phyloP scores from a whole-genome alignment of 2,888 invertebrate species.

The Ichneumon xanthorius region DNA sequence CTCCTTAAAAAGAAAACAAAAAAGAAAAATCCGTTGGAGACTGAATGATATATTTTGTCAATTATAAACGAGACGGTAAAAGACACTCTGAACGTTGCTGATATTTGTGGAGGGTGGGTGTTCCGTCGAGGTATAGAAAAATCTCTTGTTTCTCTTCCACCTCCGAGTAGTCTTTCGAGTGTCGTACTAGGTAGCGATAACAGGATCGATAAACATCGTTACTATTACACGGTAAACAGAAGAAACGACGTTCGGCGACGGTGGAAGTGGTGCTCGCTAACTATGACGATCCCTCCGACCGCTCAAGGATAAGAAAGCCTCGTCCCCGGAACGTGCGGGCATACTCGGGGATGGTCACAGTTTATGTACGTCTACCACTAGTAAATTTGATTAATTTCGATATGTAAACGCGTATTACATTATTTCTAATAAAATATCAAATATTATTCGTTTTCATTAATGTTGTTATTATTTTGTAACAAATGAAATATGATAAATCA shows the following conservation, averaged over 20 bases:
- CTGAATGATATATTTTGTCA: background rate
- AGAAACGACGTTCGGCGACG: conserved; percentile 47
- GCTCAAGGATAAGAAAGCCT: conserved; percentile 75
- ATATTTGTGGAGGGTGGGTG: background rate
- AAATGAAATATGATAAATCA: conserved; percentile 10
- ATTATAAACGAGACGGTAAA: background rate
- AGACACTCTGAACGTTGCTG: background rate
- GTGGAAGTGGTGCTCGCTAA: conserved; percentile 74
- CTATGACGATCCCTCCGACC: conserved; percentile 66
- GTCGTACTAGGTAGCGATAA: conserved; percentile 77
- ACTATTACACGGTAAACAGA: conserved; percentile 79
- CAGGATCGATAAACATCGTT: conserved; percentile 83
- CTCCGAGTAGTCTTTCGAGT: conserved; percentile 43
- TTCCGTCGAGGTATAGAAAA: conserved; percentile 1
- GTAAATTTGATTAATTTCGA: background rate
- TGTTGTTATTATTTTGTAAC: background rate
- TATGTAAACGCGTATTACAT: background rate
- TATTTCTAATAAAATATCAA: background rate
- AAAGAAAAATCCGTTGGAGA: background rate
- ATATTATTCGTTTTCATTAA: background rate
- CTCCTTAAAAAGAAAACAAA: background rate
- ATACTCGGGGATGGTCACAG: background rate
- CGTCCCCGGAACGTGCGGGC: conserved; percentile 7
- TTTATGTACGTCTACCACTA: conserved; percentile 11
- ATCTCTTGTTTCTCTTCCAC: background rate